A percentile compares a stretch with the other conserved stretches of the same genome.
Conservation (phyloP, 2,888 invertebrate species). For the Trichopria drosophilae region DNA sequence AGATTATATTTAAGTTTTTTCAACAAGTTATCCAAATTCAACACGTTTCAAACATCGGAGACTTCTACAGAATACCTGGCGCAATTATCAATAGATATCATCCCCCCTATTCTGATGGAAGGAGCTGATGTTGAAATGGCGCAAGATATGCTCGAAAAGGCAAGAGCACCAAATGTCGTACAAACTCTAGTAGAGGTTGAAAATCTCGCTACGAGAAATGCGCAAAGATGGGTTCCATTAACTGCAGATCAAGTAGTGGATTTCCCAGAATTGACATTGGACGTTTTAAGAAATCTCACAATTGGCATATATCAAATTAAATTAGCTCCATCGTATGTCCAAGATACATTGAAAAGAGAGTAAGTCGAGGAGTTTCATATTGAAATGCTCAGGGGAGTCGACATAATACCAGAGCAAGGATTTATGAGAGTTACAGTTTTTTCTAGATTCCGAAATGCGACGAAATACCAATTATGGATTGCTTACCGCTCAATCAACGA, state of each 20-base stretch:
- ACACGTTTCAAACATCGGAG: constrained; percentile 10
- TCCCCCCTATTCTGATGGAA: constrained; percentile 15
- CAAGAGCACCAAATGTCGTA: constrained; percentile 20
- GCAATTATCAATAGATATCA: constrained; percentile 24
- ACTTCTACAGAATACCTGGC: constrained; percentile 23
- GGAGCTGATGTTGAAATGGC: constrained; percentile 16
- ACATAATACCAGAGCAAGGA: constrained; percentile 9
- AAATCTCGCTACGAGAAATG: constrained; percentile 17
- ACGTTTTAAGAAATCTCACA: constrained; percentile 16
- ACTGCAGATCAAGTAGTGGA: constrained; percentile 15
- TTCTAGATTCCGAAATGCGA: no score
- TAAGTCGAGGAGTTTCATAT: constrained; percentile 2
- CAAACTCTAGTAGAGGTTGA: constrained; percentile 21
- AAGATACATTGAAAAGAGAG: no score
- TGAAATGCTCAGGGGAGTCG: not conserved
- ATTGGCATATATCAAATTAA: constrained; percentile 23
- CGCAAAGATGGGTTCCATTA: constrained; percentile 19
- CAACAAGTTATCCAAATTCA: not conserved
- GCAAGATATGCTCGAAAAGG: constrained; percentile 7
- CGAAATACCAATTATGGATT: constrained; percentile 21
- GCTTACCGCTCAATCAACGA: constrained; percentile 8
- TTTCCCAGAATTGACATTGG: constrained; percentile 13
- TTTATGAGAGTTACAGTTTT: constrained; percentile 12
- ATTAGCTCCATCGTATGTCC: constrained; percentile 16
- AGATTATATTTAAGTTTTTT: not conserved